phyloP scores from a whole-genome alignment of 2,113 vertebrate genomes.

The Eulemur rufifrons region DNA sequence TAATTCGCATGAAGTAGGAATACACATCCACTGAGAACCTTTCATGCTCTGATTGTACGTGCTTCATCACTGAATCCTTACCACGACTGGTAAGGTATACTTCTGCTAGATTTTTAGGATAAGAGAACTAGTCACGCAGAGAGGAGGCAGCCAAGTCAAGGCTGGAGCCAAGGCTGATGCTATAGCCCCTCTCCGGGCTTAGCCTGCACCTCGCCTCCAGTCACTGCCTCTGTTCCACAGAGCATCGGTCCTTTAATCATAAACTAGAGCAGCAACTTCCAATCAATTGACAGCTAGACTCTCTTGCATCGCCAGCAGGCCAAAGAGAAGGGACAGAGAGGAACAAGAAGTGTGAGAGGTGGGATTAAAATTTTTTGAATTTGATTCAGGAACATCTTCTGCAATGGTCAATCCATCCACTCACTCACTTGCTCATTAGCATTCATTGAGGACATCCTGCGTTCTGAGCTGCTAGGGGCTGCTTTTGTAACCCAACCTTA shows the following conservation, averaged over 20 bases:
- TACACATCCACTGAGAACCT: not conserved
- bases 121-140: not conserved
- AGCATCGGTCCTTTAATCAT: not conserved
- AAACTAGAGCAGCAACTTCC: not conserved
- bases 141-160: not conserved
- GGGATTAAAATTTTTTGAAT: not conserved
- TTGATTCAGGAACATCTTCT: not conserved
- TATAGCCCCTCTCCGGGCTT: not conserved
- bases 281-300: too few species aligned
- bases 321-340: not conserved
- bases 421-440: not conserved
- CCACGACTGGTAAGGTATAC: not conserved
- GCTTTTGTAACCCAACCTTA: not conserved
- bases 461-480: too few species aligned
- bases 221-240: not conserved
- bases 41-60: not conserved
- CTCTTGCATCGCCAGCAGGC: not conserved
- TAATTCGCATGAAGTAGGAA: not conserved
- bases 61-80: not conserved
- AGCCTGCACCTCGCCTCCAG: not conserved
- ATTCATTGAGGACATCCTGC: accelerated
- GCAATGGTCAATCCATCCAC: accelerated
- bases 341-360: not conserved
- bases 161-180: not conserved
- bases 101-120: not conserved